These are phyloP conservation scores for Dryas iulia DNA, from an alignment of 1,140 invertebrate species.

Conservation along the genomic window DNA sequence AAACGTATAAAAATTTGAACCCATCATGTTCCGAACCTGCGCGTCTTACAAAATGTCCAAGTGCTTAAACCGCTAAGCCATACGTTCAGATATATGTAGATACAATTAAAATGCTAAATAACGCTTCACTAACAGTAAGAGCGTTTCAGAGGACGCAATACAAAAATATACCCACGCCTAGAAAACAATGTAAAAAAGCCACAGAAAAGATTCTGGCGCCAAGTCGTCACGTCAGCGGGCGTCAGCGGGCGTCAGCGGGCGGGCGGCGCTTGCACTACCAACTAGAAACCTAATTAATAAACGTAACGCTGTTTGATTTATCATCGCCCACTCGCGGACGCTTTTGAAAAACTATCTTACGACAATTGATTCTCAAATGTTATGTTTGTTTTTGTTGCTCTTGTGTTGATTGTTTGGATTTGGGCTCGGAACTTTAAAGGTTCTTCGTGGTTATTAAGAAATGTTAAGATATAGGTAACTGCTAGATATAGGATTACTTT, in stretches of 20 bases:
- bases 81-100: no score
- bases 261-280: not conserved
- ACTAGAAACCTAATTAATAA: not conserved
- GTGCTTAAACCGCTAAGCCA: no score
- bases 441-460: no score
- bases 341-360: conserved; percentile 63
- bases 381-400: not conserved
- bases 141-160: not conserved
- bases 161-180: not conserved
- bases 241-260: no score
- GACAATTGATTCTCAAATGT: not conserved
- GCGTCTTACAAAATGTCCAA: no score
- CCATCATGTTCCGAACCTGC: no score
- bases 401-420: not conserved
- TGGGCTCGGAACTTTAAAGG: not conserved
- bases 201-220: not conserved
- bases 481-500: no score
- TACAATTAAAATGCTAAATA: no score
- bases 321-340: conserved; percentile 28
- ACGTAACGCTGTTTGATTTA: conserved; percentile 50
- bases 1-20: no score
- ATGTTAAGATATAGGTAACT: no score
- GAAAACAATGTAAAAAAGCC: not conserved
- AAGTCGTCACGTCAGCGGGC: conserved; percentile 1
- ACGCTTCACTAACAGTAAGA: not conserved